Evolutionary conservation across 2,888 invertebrate species (phyloP).

Genomic region (Mesorhabditis belari): DNA sequence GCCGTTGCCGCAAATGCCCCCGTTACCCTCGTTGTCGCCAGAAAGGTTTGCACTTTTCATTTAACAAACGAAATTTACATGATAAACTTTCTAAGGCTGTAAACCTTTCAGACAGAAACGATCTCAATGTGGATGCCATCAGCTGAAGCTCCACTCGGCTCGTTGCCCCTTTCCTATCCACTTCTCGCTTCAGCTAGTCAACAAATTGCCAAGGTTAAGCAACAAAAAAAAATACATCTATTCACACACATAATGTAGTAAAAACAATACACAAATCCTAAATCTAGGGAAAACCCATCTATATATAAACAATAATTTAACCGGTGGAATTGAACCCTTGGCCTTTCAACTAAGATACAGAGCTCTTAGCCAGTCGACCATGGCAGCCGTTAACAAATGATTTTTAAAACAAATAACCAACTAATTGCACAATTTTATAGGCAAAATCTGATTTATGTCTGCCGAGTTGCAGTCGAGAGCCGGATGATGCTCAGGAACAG

Average conservation of each 20-base stretch:
- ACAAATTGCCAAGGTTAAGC: constrained; percentile 15
- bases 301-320: no score
- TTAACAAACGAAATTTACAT: neutral
- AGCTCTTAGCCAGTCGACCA: no score
- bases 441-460: constrained; percentile 49
- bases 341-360: no score
- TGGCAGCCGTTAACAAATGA: no score
- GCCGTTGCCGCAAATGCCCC: constrained; percentile 41
- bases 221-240: no score
- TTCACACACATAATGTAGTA: no score
- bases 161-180: constrained; percentile 43
- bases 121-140: neutral
- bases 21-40: constrained; percentile 32
- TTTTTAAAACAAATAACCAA: no score
- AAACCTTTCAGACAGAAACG: neutral
- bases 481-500: neutral
- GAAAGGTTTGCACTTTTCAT: constrained; percentile 23
- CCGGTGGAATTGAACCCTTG: no score
- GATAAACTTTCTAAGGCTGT: no score
- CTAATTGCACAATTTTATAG: constrained; percentile 14
- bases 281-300: no score
- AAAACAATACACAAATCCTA: no score
- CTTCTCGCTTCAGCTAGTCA: constrained; percentile 39
- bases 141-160: constrained; percentile 3
- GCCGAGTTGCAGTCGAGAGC: neutral